Evolutionary conservation across 2,888 invertebrate species (phyloP), one percentile per base, ranked within the genome.

Genomic region (Autographa gamma): DNA sequence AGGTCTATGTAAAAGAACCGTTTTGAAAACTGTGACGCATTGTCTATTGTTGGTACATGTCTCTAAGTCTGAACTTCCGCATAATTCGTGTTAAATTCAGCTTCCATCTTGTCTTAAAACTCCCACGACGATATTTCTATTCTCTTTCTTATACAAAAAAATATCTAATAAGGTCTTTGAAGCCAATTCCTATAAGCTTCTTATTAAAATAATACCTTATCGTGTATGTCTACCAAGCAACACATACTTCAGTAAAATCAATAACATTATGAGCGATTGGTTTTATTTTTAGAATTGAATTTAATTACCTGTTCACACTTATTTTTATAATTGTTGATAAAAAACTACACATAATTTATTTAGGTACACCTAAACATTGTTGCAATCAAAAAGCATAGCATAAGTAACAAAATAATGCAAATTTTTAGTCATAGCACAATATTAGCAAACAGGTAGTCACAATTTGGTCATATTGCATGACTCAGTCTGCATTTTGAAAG

Each of bases 21-120:
- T 93, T 92, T 91, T 76, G 81, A 83, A 86, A 83, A 88, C 83
- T 83, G 86, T 91, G 90, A 91, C 90, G 87, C 88, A 91, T 90
- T 87, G 85, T 86, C 81, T 82, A 84, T 82, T 84, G 85, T 82
- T 65, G 63, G 62, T 68, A 62, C 63, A 66, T 74, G 71, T 85
- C 67, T 73, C 61, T 25, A 11, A 41, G 7, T 13, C 59, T 31
- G 14, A 13, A 69, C 48, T 75, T 80, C 66, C 69, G 54, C 25
- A 67, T 31, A 19, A 32, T 60, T 19, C 31, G 60, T 76, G 76
- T 70, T 63, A 72, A 69, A 75, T 56, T 68, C 63, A 63, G 48
- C 68, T 73, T 72, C 77, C 79, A 77, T 81, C 73, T 81, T 81
- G 79, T 81, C 25, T 18, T 32, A 52, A n/a, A 70, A 13, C 54